These are phyloP conservation scores for Brassicogethes aeneus DNA, from an alignment of 2,888 invertebrate species.

Conservation along the genomic window DNA sequence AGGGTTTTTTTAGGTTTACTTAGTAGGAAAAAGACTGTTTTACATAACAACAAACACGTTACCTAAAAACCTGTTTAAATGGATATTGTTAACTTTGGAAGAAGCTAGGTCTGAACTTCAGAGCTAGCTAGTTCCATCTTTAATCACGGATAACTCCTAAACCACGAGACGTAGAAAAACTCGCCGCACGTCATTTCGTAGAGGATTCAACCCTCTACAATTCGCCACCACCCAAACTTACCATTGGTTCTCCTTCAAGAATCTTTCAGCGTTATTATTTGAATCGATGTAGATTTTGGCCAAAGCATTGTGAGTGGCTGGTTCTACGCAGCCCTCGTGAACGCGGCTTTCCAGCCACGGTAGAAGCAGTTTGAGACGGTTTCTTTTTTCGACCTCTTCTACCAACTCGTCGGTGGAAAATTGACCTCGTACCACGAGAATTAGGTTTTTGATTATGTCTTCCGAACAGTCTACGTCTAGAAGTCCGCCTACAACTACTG, in stretches of 20 bases:
- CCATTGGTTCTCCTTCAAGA: slow-evolving; percentile 76
- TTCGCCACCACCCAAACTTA: slow-evolving; percentile 17
- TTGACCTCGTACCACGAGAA: slow-evolving; percentile 94
- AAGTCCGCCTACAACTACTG: slow-evolving; percentile 95
- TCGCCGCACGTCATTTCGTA: no score
- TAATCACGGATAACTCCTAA: no score
- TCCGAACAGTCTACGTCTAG: slow-evolving; percentile 98
- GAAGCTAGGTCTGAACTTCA: no score
- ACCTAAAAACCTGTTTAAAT: no score
- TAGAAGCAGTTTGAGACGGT: slow-evolving; percentile 69
- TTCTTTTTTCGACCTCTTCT: slow-evolving; percentile 91
- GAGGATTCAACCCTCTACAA: no score
- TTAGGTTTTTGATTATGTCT: slow-evolving; percentile 97
- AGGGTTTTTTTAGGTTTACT: no score
- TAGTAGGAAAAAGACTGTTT: no score
- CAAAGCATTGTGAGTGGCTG: slow-evolving; percentile 97
- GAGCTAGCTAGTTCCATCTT: no score
- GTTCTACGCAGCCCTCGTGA: slow-evolving; percentile 94
- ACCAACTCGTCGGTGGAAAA: slow-evolving; percentile 99
- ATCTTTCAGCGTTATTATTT: slow-evolving; percentile 97
- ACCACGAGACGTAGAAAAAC: no score
- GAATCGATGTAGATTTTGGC: slow-evolving; percentile 99
- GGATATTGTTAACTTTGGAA: no score
- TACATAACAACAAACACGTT: no score
- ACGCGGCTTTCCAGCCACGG: slow-evolving; percentile 97